Conservation (phyloP, 2,113 vertebrate genomes). For the human region GRCh38 chr17:56531501-56532000, state of each 20-base stretch:
- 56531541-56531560: background rate
- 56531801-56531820: slow-evolving; percentile 56
- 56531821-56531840: slow-evolving; percentile 70
- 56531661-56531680: background rate
- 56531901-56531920: slow-evolving; percentile 32
- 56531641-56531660: background rate
- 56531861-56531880: slow-evolving; percentile 62
- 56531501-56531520: background rate
- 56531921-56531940: slow-evolving; percentile 60
- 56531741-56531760: slow-evolving; percentile 46
- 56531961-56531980: slow-evolving; percentile 56
- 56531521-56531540: background rate
- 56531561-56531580: background rate
- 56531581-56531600: background rate
- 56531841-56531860: slow-evolving; percentile 53
- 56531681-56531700: slow-evolving; percentile 1
- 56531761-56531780: slow-evolving; percentile 62
- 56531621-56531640: background rate
- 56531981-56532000: slow-evolving; percentile 15
- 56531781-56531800: slow-evolving; percentile 47
- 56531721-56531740: background rate
- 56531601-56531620: background rate
- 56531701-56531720: background rate
- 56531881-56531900: slow-evolving; percentile 23
- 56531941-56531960: slow-evolving; percentile 37